Evolutionary conservation across 2,113 vertebrate species (phyloP).

Genomic region (Cyprinus carpio): DNA sequence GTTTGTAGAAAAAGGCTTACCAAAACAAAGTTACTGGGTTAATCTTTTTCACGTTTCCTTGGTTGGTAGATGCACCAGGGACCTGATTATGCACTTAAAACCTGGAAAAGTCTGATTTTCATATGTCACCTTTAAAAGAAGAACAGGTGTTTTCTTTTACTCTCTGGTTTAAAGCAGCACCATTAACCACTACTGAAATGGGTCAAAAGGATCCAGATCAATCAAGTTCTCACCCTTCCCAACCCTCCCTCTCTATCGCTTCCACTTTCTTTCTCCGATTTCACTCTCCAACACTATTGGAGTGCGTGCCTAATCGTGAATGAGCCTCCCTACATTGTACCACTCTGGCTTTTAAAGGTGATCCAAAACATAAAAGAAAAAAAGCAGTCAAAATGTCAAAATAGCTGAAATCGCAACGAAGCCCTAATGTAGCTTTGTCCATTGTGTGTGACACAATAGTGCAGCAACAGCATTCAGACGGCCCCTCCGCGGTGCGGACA

Average conservation of each 20-base stretch:
- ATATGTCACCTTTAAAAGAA: not conserved
- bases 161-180: slow-evolving; percentile 27
- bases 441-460: slow-evolving; percentile 40
- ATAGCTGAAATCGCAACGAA: slow-evolving; percentile 21
- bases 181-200: slow-evolving; percentile 32
- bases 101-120: no score
- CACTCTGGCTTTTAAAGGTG: slow-evolving; percentile 32
- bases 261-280: slow-evolving; percentile 2
- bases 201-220: slow-evolving; percentile 39
- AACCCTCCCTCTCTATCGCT: slow-evolving; percentile 18
- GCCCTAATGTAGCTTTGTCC: slow-evolving; percentile 28
- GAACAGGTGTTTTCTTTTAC: slow-evolving; percentile 30
- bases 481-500: slow-evolving; percentile 12
- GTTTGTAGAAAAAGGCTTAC: no score
- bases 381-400: slow-evolving; percentile 31
- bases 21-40: no score
- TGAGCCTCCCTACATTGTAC: slow-evolving; percentile 8
- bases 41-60: no score
- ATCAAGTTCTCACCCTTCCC: slow-evolving; percentile 22
- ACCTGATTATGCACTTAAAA: no score
- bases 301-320: slow-evolving; percentile 21
- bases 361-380: slow-evolving; percentile 12
- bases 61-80: no score
- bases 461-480: slow-evolving; percentile 26
- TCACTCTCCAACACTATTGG: not conserved